A percentile compares a stretch with the other conserved stretches of the same genome.
Conservation (phyloP, 2,888 invertebrate genomes). For the Polia nebulosa region DNA sequence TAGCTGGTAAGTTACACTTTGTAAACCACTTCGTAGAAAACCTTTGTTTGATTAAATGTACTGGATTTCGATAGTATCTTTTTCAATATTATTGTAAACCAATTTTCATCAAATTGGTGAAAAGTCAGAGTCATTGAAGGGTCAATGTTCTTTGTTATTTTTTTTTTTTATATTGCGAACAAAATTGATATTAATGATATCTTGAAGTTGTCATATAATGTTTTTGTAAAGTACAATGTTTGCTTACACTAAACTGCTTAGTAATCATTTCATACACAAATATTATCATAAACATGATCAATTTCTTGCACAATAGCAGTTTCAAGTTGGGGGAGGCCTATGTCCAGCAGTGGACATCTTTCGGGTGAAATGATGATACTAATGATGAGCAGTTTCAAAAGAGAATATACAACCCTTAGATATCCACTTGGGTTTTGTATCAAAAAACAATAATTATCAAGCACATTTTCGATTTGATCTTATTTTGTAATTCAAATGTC, state of each 20-base stretch:
- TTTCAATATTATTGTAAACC: neutral
- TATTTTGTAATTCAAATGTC: neutral
- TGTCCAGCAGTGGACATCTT: no score
- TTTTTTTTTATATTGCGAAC: neutral
- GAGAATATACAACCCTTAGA: no score
- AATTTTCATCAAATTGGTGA: neutral
- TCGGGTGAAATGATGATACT: no score
- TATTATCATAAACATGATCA: neutral
- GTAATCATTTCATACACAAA: constrained; percentile 2
- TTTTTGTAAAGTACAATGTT: neutral
- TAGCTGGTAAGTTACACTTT: constrained; percentile 89
- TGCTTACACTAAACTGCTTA: neutral
- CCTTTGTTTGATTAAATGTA: constrained; percentile 1
- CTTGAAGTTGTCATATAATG: neutral
- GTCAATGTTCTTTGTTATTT: neutral
- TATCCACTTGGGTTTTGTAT: no score
- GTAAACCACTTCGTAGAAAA: constrained; percentile 4
- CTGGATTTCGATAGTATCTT: neutral
- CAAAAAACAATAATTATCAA: no score
- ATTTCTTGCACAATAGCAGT: neutral
- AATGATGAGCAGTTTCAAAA: no score
- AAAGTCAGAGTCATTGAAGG: constrained; percentile 29
- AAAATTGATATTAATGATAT: neutral
- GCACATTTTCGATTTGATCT: neutral
- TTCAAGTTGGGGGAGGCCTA: no score